Evolutionary conservation across 2,888 invertebrate species (phyloP).

Genomic region (Schrankia costaestrigalis): DNA sequence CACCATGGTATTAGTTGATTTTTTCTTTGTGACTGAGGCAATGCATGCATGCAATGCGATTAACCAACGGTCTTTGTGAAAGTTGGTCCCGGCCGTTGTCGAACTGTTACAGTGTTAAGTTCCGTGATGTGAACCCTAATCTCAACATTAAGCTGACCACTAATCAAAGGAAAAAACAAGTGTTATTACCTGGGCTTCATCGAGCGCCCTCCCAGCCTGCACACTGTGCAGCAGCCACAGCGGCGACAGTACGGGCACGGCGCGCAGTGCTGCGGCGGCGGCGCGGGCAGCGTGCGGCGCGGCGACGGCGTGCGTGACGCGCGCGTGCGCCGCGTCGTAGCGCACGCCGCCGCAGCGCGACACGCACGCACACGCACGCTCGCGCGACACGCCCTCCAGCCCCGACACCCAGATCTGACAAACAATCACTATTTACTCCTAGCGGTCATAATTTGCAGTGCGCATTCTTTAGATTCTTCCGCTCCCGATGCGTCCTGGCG

Average conservation of each 20-base stretch:
- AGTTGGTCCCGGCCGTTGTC: too few relatives aligned
- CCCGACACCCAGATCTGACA: constrained; percentile 66
- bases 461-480: too few relatives aligned
- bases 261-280: constrained; percentile 81
- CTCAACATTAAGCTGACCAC: too few relatives aligned
- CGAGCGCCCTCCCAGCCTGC: constrained; percentile 54
- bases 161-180: too few relatives aligned
- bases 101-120: too few relatives aligned
- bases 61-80: too few relatives aligned
- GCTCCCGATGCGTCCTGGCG: too few relatives aligned
- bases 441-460: not conserved
- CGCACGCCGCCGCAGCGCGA: constrained; percentile 90
- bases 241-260: constrained; percentile 86
- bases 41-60: too few relatives aligned
- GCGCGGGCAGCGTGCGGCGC: constrained; percentile 83
- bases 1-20: too few relatives aligned
- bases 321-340: constrained; percentile 86
- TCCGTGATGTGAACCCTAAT: too few relatives aligned
- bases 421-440: not conserved
- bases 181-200: constrained; percentile 54
- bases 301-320: constrained; percentile 89
- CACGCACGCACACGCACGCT: constrained; percentile 57
- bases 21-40: too few relatives aligned
- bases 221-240: constrained; percentile 90
- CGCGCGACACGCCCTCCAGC: constrained; percentile 55